These are phyloP conservation scores for Acromyrmex echinatior DNA, from an alignment of 1,140 invertebrate genomes.

Conservation along the genomic window DNA sequence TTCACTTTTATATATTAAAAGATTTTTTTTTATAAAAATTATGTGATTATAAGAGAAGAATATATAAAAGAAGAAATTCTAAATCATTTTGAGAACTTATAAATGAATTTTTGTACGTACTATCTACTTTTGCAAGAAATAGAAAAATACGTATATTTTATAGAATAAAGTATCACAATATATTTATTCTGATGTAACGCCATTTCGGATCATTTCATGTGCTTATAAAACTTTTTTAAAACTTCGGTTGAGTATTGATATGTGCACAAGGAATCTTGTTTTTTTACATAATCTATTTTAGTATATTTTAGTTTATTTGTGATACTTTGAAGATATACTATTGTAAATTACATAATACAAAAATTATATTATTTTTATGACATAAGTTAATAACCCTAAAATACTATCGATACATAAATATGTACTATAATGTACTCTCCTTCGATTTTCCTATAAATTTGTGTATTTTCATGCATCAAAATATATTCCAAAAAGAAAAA, in stretches of 20 bases:
- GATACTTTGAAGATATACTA: background rate
- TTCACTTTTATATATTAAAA: background rate
- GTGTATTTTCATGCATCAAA: too few relatives aligned
- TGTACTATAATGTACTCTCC: too few relatives aligned
- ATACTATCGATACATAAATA: too few relatives aligned
- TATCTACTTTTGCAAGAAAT: background rate
- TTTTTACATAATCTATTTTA: background rate
- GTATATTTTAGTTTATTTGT: background rate
- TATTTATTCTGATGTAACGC: background rate
- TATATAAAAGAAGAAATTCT: background rate
- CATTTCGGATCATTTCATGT: background rate
- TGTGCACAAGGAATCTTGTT: background rate
- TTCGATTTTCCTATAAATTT: too few relatives aligned
- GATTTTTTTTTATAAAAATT: background rate
- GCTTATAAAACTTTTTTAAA: background rate
- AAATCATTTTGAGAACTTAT: background rate
- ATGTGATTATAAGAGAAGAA: background rate
- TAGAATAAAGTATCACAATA: background rate
- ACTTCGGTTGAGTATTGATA: background rate
- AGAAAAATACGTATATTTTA: background rate
- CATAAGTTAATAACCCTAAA: too few relatives aligned
- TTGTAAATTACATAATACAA: background rate
- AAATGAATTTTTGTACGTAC: background rate
- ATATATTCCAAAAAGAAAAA: too few relatives aligned
- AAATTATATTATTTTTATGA: too few relatives aligned